A percentile compares a stretch with the other conserved stretches of the same genome.
Conservation (phyloP, 2,888 invertebrate genomes). For the Nasonovia ribisnigri region DNA sequence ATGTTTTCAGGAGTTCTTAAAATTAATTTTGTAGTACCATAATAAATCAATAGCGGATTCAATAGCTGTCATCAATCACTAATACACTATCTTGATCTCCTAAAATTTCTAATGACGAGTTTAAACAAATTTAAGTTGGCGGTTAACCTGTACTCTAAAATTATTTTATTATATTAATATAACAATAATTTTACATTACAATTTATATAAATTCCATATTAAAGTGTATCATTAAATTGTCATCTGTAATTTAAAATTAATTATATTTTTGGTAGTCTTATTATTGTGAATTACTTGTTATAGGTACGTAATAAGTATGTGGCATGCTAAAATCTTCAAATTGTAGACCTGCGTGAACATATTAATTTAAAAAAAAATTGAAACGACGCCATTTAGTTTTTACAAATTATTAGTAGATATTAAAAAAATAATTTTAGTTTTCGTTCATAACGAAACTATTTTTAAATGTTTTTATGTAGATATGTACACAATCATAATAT, state of each 20-base stretch:
- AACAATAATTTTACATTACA: background rate
- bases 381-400: background rate
- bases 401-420: background rate
- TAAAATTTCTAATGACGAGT: background rate
- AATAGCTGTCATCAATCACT: background rate
- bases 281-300: constrained; percentile 14
- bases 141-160: background rate
- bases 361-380: background rate
- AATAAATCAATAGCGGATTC: background rate
- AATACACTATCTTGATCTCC: background rate
- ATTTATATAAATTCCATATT: background rate
- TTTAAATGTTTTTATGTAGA: background rate
- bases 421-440: background rate
- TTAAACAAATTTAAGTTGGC: background rate
- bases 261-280: background rate
- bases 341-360: constrained; percentile 30
- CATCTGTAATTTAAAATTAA: constrained; percentile 1
- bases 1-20: background rate
- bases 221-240: background rate
- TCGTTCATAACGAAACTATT: background rate
- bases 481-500: background rate
- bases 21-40: background rate
- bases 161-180: background rate
- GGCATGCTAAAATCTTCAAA: constrained; percentile 35
- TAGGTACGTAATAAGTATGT: constrained; percentile 26